Conservation (phyloP, 2,888 invertebrate species). For the Sarcophaga caerulescens region DNA sequence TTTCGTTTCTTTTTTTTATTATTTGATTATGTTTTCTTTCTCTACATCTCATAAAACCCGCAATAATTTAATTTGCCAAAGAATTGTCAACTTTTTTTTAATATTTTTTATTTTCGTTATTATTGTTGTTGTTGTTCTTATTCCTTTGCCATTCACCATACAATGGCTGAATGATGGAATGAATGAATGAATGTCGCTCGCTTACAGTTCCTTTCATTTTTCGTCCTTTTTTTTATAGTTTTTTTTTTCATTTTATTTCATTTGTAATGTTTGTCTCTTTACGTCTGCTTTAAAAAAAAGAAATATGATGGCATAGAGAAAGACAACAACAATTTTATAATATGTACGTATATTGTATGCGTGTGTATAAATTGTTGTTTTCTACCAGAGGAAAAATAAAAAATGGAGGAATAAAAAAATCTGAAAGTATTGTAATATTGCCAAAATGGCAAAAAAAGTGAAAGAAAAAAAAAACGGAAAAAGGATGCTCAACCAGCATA, state of each 20-base stretch:
- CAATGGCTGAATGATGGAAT: conserved; percentile 22
- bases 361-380: no score
- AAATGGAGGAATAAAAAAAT: conserved; percentile 27
- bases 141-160: conserved; percentile 38
- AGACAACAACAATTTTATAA: conserved; percentile 40
- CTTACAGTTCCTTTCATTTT: conserved; percentile 32
- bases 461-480: conserved; percentile 46
- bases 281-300: conserved; percentile 43
- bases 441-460: conserved; percentile 40
- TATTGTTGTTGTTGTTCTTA: background rate
- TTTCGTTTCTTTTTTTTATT: background rate
- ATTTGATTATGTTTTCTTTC: conserved; percentile 56
- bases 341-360: no score
- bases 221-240: conserved; percentile 34
- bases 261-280: conserved; percentile 55
- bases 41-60: conserved; percentile 64
- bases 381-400: background rate
- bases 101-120: background rate
- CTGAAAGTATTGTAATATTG: conserved; percentile 44
- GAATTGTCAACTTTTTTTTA: conserved; percentile 60
- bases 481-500: conserved; percentile 63
- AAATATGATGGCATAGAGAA: conserved; percentile 60
- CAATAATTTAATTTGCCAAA: conserved; percentile 68
- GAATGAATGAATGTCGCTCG: conserved; percentile 58
- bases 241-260: conserved; percentile 38